Evolutionary conservation across 2,797 vertebrate genomes (phyloP).

Genomic region (Gila robusta): DNA sequence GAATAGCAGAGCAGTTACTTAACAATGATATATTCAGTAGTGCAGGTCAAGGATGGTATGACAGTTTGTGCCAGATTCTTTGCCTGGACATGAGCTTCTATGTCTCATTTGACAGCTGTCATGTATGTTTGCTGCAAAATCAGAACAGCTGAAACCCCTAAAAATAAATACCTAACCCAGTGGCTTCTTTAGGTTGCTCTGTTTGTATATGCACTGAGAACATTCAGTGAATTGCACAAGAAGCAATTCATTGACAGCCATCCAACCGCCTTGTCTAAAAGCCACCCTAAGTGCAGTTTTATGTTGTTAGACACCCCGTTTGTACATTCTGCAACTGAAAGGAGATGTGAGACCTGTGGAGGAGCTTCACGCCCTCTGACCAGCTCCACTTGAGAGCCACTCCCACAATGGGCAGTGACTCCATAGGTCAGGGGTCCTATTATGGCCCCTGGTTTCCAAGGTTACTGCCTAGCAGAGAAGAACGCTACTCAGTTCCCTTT

Average conservation of each 20-base stretch:
- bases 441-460: constrained; percentile 81
- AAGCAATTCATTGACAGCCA: neutral
- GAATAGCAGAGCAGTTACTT: neutral
- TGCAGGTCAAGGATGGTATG: constrained; percentile 1
- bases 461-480: constrained; percentile 74
- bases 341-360: neutral
- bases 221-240: neutral
- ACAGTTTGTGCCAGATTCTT: constrained; percentile 6
- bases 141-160: neutral
- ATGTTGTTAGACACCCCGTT: constrained; percentile 23
- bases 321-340: neutral
- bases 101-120: neutral
- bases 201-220: neutral
- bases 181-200: neutral
- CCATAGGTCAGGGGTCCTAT: constrained; percentile 77
- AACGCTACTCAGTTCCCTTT: constrained; percentile 68
- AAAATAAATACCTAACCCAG: constrained; percentile 4
- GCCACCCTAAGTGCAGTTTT: constrained; percentile 1
- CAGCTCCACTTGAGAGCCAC: constrained; percentile 63
- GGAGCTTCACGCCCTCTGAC: constrained; percentile 52
- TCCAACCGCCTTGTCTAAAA: constrained; percentile 15
- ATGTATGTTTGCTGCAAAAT: neutral
- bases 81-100: neutral
- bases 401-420: constrained; percentile 64
- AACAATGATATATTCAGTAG: neutral